Evolutionary conservation across 2,113 vertebrate genomes (phyloP), one percentile per base, ranked within the genome.

Genomic region (Gadus chalcogrammus): DNA sequence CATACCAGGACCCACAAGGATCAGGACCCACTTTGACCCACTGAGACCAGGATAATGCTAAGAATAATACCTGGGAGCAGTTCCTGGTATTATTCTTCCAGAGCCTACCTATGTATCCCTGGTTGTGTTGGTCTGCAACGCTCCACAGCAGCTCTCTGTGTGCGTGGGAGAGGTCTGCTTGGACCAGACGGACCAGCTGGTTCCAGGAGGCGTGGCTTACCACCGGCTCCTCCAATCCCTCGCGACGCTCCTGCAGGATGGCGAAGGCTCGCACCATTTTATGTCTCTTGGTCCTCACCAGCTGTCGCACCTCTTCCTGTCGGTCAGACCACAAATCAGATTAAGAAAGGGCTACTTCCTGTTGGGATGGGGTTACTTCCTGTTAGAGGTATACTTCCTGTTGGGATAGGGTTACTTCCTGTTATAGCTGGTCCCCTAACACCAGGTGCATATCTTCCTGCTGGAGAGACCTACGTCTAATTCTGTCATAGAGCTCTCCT

Each of bases 391-490:
- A 4, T 35, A 5, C 31, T 35, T 35, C 31, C 31, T 35, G 31
- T 35, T 35, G 31, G 31, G 31, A 35, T 35, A 1, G 31, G 1
- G 31, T 35, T 35, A 35, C 31, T 35, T 35, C 31, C 31, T 35
- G 31, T 35, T 35, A 35, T 35, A 35, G 31, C 4, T 3, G 31
- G 4, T 35, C 31, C 6, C 4, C 31, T 35, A 35, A 35, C 61
- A 98, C 91, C 75, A 93, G 93, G 58, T 93, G 92, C 73, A 98
- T 92, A 86, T 98, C 96, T 35, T 98, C 96, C 96, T 99, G 78
- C 4, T 3, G 35, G 24, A 8, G 13, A 15, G 42, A 48, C 42
- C 42, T 48, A 9, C 7, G 9, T 48, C 42, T 48, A 48, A 9
- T 48, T 48, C 42, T 48, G 42, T 48, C 11, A 48, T 48, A 48